phyloP scores from a whole-genome alignment of 1,140 invertebrate genomes.

The Drosophila kurseongensis region DNA sequence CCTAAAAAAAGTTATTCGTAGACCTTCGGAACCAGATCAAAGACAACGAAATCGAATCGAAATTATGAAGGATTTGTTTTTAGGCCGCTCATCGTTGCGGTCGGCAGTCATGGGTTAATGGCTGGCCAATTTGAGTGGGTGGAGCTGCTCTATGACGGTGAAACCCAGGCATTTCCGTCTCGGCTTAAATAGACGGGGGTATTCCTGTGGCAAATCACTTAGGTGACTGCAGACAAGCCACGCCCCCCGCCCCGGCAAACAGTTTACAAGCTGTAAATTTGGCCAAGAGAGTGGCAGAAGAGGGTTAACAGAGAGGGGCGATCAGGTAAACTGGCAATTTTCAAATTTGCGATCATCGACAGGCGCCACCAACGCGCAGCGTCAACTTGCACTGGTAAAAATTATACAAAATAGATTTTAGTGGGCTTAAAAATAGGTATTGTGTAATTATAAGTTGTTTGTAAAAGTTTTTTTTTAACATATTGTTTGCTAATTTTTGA shows the following conservation, averaged over 20 bases:
- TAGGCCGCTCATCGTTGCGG: slow-evolving; percentile 18
- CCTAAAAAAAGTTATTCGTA: slow-evolving; percentile 13
- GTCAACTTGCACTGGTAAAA: slow-evolving; percentile 19
- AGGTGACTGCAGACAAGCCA: slow-evolving; percentile 70
- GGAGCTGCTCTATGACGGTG: slow-evolving; percentile 18
- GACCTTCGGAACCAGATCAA: slow-evolving; percentile 52
- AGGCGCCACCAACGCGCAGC: slow-evolving; percentile 72
- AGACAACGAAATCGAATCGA: slow-evolving; percentile 26
- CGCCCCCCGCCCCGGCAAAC: slow-evolving; percentile 36
- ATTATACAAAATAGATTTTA: too few species aligned
- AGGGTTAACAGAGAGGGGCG: slow-evolving; percentile 13
- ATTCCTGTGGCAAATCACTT: slow-evolving; percentile 69
- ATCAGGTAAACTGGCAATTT: slow-evolving; percentile 64
- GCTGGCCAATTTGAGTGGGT: slow-evolving; percentile 33
- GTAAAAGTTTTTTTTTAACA: too few species aligned
- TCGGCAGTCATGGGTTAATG: slow-evolving; percentile 27
- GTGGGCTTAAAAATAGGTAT: too few species aligned
- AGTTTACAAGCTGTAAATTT: slow-evolving; percentile 49
- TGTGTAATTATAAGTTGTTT: too few species aligned
- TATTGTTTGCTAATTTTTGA: too few species aligned
- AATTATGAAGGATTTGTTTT: slow-evolving; percentile 44
- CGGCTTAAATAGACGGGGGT: background rate
- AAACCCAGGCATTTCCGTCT: slow-evolving; percentile 43
- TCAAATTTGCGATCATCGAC: slow-evolving; percentile 70
- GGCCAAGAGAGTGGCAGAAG: slow-evolving; percentile 13